A percentile compares a stretch with the other conserved stretches of the same genome.
phyloP scores from a whole-genome alignment of 1,140 invertebrate genomes.

The Anastrepha ludens region DNA sequence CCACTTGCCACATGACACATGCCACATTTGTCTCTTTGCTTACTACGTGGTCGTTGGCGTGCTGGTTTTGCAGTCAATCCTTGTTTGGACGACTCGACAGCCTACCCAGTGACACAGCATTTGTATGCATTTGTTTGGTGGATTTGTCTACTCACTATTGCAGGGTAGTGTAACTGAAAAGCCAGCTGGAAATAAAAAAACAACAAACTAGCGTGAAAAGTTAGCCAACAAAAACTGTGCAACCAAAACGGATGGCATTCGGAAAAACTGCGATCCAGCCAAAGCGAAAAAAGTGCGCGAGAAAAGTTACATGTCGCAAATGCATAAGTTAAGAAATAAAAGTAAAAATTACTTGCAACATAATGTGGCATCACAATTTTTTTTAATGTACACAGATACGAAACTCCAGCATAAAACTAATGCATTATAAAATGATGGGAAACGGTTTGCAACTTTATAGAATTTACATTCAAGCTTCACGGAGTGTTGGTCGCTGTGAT shows the following conservation, averaged over 20 bases:
- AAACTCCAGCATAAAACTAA: too few species aligned
- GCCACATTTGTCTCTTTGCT: conserved; percentile 9
- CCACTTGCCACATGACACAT: conserved; percentile 41
- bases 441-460: too few species aligned
- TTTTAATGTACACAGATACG: too few species aligned
- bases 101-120: neutral
- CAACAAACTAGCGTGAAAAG: neutral
- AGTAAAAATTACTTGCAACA: neutral
- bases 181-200: neutral
- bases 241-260: neutral
- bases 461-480: too few species aligned
- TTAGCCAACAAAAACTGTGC: neutral
- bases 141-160: neutral
- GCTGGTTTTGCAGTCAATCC: neutral
- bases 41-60: neutral
- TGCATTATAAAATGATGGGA: too few species aligned
- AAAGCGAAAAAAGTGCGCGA: neutral
- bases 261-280: neutral
- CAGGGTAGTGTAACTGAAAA: neutral
- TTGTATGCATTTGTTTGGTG: neutral
- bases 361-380: neutral
- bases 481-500: too few species aligned
- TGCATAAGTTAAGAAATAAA: neutral
- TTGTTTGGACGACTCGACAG: neutral
- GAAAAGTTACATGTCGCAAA: neutral